Evolutionary conservation across 2,888 invertebrate species (phyloP), one percentile per base, ranked within the genome.

Genomic region (Gastracanthus pulcherrimus): DNA sequence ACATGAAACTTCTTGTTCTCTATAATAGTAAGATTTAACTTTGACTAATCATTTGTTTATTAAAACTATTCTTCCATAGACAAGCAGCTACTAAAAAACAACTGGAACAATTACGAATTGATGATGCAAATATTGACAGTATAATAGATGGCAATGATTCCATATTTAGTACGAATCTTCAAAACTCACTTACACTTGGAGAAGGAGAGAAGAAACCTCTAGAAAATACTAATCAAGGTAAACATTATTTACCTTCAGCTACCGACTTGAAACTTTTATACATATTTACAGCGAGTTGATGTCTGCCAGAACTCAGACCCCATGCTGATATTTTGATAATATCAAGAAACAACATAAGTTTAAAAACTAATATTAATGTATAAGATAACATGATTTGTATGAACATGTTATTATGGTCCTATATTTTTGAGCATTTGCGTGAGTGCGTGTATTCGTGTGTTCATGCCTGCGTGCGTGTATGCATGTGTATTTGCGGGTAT

Each of bases 101-200:
- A 88, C 92, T 94, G 62, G 94, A 94, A 81, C 93, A 93, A 86
- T 89, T 94, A 85, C 91, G 93, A 75, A 90, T 92, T 26, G 94
- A 94, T 84, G 94, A 94, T 78, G 91, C 90, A n/a, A 92, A 90
- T 83, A 91, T 92, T 76, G 92, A 92, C 79, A 92, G 92, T 69
- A 91, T 92, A 82, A 91, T 92, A 85, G 92, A 92, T 81, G 89
- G 89, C 3, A 90, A 89, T 71, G 90, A 91, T 82, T 90, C 90
- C n/a, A 90, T 92, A 82, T 90, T 91, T 36, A 88, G 88, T 0
- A 88, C 88, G 19, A 90, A 91, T 84, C 86, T 91, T 75, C 90
- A 90, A 34, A 90, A 89, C 45, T 84, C 88, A 11, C 85, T 90
- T 3, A 83, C 83, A n/a, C 86, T 89, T 41, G 85, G 84, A 0